Conservation (phyloP, 2,888 invertebrate genomes). For the Agriopis aurantiaria region DNA sequence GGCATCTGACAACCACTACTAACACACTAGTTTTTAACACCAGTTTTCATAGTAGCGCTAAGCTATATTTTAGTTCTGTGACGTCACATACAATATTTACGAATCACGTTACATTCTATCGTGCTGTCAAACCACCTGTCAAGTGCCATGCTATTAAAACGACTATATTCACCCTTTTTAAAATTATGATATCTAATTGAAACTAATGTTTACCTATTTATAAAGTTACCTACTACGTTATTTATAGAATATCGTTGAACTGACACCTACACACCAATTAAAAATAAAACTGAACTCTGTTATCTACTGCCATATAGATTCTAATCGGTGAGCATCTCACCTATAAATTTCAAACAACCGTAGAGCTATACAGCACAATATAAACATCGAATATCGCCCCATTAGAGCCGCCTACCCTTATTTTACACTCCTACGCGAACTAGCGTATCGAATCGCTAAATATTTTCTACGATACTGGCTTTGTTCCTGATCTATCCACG, state of each 20-base stretch:
- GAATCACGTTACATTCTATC: too few species aligned
- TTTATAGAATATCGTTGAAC: background rate
- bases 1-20: too few species aligned
- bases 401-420: conserved; percentile 54
- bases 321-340: conserved; percentile 38
- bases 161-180: too few species aligned
- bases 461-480: conserved; percentile 58
- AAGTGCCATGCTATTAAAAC: too few species aligned
- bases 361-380: conserved; percentile 52
- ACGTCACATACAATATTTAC: too few species aligned
- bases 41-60: too few species aligned
- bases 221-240: too few species aligned
- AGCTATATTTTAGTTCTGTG: too few species aligned
- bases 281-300: conserved; percentile 31
- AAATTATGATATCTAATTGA: too few species aligned
- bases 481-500: conserved; percentile 41
- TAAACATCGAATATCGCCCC: conserved; percentile 63
- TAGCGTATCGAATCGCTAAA: conserved; percentile 40
- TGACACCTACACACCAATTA: conserved; percentile 33
- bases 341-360: conserved; percentile 36
- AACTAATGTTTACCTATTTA: too few species aligned
- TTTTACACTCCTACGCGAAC: conserved; percentile 42
- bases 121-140: too few species aligned
- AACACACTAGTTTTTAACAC: too few species aligned
- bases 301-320: conserved; percentile 21